Evolutionary conservation across 2,888 invertebrate species (phyloP).

Genomic region (Coenonympha glycerion): DNA sequence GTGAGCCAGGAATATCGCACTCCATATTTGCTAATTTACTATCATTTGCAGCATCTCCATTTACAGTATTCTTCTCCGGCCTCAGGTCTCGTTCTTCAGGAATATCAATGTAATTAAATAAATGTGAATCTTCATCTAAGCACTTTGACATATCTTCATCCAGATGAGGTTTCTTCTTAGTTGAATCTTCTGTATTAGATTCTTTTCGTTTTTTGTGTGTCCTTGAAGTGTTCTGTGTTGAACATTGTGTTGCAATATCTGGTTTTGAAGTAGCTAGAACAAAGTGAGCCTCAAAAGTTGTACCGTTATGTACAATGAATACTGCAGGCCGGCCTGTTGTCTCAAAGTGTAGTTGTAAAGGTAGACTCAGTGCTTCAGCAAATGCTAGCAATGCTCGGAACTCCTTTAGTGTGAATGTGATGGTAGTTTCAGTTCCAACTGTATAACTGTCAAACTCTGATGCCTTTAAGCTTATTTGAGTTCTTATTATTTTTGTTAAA

Average conservation of each 20-base stretch:
- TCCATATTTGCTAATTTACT: slow-evolving; percentile 38
- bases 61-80: slow-evolving; percentile 24
- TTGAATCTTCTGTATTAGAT: slow-evolving; percentile 36
- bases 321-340: slow-evolving; percentile 86
- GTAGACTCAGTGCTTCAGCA: slow-evolving; percentile 83
- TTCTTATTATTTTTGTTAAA: slow-evolving; percentile 82
- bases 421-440: slow-evolving; percentile 79
- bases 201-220: slow-evolving; percentile 48
- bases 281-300: slow-evolving; percentile 85
- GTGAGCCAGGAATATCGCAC: slow-evolving; percentile 77
- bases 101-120: slow-evolving; percentile 67
- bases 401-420: slow-evolving; percentile 92
- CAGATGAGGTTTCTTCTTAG: slow-evolving; percentile 58
- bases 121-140: slow-evolving; percentile 68
- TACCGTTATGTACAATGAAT: slow-evolving; percentile 82
- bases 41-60: slow-evolving; percentile 32
- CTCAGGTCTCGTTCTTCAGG: slow-evolving; percentile 41
- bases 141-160: slow-evolving; percentile 56
- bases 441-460: slow-evolving; percentile 83
- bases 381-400: slow-evolving; percentile 86
- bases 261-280: slow-evolving; percentile 86
- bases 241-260: slow-evolving; percentile 60
- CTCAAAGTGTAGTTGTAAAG: slow-evolving; percentile 84
- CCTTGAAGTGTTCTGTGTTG: slow-evolving; percentile 58
- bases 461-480: slow-evolving; percentile 83